A percentile compares a stretch with the other conserved stretches of the same genome.
Conservation (phyloP, 2,113 vertebrate species). For the Synchiropus splendidus region DNA sequence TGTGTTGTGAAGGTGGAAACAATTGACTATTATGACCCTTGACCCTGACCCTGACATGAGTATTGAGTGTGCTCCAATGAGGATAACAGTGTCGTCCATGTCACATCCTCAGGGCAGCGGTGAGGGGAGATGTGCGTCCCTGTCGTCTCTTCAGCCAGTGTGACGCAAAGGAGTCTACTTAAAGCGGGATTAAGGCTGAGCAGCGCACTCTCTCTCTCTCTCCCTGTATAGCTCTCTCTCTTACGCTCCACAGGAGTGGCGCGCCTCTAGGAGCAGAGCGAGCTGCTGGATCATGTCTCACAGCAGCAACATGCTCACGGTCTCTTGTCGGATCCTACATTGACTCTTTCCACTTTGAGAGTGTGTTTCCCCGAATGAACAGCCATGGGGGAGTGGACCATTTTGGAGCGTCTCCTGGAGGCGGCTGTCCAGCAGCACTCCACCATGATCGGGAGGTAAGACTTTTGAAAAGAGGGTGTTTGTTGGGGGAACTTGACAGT, state of each 20-base stretch:
- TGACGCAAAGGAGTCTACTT: slow-evolving; percentile 81
- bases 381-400: slow-evolving; percentile 89
- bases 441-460: slow-evolving; percentile 93
- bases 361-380: slow-evolving; percentile 75
- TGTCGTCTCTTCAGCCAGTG: neutral
- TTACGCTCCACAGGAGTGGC: slow-evolving; percentile 5
- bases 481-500: no score
- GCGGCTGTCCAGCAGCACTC: slow-evolving; percentile 89
- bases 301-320: neutral
- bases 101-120: neutral
- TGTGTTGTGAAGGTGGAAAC: no score
- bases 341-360: slow-evolving; percentile 12
- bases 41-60: no score
- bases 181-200: slow-evolving; percentile 73
- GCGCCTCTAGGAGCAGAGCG: neutral
- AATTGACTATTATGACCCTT: no score
- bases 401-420: slow-evolving; percentile 87
- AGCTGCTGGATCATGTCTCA: neutral
- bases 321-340: neutral
- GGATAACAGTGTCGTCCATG: no score
- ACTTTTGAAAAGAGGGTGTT: neutral
- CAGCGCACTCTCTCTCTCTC: slow-evolving; percentile 34
- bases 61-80: no score
- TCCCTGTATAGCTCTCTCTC: slow-evolving; percentile 1
- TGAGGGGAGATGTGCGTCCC: neutral